phyloP scores from a whole-genome alignment of 2,888 invertebrate genomes.

The Limnephilus rhombicus region DNA sequence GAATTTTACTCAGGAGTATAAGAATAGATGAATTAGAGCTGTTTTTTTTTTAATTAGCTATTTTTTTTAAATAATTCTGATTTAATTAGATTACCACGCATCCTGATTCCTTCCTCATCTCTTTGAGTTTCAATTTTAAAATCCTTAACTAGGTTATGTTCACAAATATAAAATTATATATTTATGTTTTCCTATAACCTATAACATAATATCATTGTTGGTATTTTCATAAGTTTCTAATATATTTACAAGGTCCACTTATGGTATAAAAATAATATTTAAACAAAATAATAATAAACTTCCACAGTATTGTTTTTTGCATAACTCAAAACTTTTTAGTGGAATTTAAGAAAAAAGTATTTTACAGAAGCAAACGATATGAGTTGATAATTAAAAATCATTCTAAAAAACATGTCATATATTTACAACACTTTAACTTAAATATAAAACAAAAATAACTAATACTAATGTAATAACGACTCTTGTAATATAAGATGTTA shows the following conservation, averaged over 20 bases:
- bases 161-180: neutral
- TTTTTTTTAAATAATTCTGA: neutral
- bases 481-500: neutral
- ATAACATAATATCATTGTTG: conserved; percentile 38
- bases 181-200: neutral
- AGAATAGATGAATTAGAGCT: neutral
- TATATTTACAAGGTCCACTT: conserved; percentile 9
- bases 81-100: no score
- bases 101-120: neutral
- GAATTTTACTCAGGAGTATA: neutral
- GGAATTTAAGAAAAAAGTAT: no score
- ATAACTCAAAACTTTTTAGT: neutral
- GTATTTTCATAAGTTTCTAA: conserved; percentile 26
- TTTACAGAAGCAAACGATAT: neutral
- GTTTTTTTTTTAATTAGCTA: neutral
- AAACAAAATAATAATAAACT: neutral
- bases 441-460: no score
- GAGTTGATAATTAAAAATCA: neutral
- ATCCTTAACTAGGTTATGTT: neutral
- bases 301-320: neutral
- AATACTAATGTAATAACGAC: neutral
- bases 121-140: neutral
- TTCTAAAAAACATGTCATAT: no score
- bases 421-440: no score
- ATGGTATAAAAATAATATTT: neutral